Percentiles rank a stretch among this genome's conserved stretches.
phyloP scores from a whole-genome alignment of 2,113 vertebrate genomes.

The Corythoichthys haematopterus region DNA sequence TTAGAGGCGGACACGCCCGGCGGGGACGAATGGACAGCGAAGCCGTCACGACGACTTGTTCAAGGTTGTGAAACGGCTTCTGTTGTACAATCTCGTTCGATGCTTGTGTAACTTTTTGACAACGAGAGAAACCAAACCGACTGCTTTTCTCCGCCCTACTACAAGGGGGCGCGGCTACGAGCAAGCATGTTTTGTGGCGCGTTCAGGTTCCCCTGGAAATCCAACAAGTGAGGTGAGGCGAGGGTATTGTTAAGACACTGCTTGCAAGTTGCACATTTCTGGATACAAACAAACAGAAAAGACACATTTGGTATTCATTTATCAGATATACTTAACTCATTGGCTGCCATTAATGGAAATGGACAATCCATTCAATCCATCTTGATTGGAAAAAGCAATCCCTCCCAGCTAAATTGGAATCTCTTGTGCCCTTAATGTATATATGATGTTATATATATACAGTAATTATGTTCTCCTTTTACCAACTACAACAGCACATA shows the following conservation, averaged over 20 bases:
- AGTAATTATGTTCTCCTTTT: too few species aligned
- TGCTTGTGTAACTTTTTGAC: slow-evolving; percentile 72
- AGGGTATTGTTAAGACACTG: too few species aligned
- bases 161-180: slow-evolving; percentile 45
- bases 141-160: slow-evolving; percentile 57
- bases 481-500: too few species aligned
- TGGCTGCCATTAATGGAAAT: too few species aligned
- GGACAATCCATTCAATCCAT: too few species aligned
- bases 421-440: too few species aligned
- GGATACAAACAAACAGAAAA: neutral
- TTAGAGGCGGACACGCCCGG: neutral
- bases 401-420: too few species aligned
- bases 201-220: slow-evolving; percentile 11
- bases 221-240: too few species aligned
- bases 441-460: too few species aligned
- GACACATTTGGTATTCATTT: too few species aligned
- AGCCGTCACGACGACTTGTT: neutral
- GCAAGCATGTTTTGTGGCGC: slow-evolving; percentile 17
- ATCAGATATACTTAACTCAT: too few species aligned
- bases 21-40: neutral
- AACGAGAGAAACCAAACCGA: slow-evolving; percentile 45
- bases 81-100: slow-evolving; percentile 29
- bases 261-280: neutral
- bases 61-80: slow-evolving; percentile 28
- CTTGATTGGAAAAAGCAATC: too few species aligned